phyloP scores from a whole-genome alignment of 2,888 invertebrate genomes.

The Caenorhabditis sulstoni region DNA sequence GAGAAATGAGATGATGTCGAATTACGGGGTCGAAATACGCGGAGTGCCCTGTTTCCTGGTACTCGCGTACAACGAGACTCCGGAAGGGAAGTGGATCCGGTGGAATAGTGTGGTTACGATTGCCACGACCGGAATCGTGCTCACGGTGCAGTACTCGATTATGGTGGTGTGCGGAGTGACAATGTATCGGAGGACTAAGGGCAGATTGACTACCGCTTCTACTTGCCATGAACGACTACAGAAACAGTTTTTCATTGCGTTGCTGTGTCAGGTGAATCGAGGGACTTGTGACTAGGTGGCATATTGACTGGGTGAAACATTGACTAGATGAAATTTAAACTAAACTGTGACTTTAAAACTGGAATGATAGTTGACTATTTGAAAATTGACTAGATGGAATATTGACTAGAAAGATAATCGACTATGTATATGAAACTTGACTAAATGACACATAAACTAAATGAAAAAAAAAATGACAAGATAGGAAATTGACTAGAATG shows the following conservation, averaged over 20 bases:
- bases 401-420: too few species aligned
- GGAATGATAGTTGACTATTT: too few species aligned
- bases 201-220: conserved; percentile 5
- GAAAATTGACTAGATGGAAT: too few species aligned
- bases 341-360: too few species aligned
- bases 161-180: conserved; percentile 20
- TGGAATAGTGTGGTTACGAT: conserved; percentile 18
- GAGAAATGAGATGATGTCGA: conserved; percentile 12
- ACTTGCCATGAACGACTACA: conserved; percentile 6
- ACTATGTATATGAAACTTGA: too few species aligned
- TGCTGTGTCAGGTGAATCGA: conserved; percentile 16
- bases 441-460: too few species aligned
- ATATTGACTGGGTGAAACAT: too few species aligned
- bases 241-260: conserved; percentile 22
- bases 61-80: conserved; percentile 8
- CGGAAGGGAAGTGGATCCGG: background rate
- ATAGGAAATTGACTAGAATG: too few species aligned
- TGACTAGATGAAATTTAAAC: too few species aligned
- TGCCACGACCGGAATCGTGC: background rate
- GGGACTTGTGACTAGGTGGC: too few species aligned
- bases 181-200: conserved; percentile 21
- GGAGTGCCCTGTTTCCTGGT: conserved; percentile 9
- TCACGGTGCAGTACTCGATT: conserved; percentile 16
- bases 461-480: too few species aligned
- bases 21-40: conserved; percentile 18